Evolutionary conservation across 2,113 vertebrate genomes (phyloP), one percentile per base, ranked within the genome.

Genomic region (Eudyptes chrysolophus): DNA sequence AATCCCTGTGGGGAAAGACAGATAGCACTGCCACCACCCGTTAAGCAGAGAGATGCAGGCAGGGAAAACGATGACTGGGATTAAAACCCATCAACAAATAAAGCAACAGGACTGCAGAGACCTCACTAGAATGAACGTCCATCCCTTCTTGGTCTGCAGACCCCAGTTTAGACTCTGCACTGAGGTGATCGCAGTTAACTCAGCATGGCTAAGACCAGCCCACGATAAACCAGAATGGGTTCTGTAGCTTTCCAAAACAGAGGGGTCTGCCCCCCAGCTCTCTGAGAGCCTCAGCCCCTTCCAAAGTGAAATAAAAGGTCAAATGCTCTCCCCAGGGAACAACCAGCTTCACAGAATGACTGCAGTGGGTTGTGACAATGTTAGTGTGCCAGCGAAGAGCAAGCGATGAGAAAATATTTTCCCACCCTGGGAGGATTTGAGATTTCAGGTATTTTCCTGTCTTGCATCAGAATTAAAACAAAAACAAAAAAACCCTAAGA

Each of bases 1-100:
- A 99, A 68, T 99, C 99, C 97, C 99, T 99, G 92, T 16, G 49
- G 26, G 64, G 51, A 71, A 22, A 94, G 60, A 94, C 6, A 90
- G 61, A 72, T 3, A 64, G 64, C 10, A 2, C 40, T 68, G 29
- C 92, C 91, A 98, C 58, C 61, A n/a, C 44, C 66, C 32, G 55
- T 42, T 40, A 9, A 11, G n/a, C 87, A 71, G 55, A 42, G 44
- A 36, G 52, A 60, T 27, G 54, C 12, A 80, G 74, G 90, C 85
- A 94, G 84, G 51, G 46, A 21, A 75, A 79, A 66, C 2, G 3
- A 34, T 6, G 20, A 17, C 46, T 26, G 22, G 19, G 68, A 69
- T 51, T 55, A 68, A 92, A 94, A n/a, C 4, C 48, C 25, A 64
- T 15, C 66, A n/a, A 46, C 38, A 90, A 66, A 57, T 21, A 34